A percentile compares a stretch with the other conserved stretches of the same genome.
phyloP scores from a whole-genome alignment of 1,140 invertebrate genomes.

The Steinernema khuongi region DNA sequence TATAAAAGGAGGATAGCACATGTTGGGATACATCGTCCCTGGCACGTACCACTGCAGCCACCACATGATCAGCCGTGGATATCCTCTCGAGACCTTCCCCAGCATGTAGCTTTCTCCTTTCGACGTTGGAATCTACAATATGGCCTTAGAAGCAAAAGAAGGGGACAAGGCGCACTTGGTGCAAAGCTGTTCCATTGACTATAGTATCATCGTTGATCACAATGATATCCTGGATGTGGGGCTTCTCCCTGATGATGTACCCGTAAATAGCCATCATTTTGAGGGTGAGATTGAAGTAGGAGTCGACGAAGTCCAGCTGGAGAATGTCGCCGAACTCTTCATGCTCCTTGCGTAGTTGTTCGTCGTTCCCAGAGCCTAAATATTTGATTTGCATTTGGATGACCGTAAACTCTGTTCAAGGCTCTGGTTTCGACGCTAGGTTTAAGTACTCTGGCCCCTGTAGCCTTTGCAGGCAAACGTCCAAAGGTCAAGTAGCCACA shows the following conservation, averaged over 20 bases:
- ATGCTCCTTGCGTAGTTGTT: conserved; percentile 32
- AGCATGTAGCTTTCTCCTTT: conserved; percentile 39
- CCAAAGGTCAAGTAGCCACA: conserved; percentile 27
- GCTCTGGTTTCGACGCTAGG: too few relatives aligned
- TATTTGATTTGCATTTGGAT: conserved; percentile 20
- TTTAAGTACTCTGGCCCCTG: conserved; percentile 5
- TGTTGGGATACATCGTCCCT: conserved; percentile 46
- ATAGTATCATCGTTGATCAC: conserved; percentile 59
- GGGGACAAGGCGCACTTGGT: conserved; percentile 23
- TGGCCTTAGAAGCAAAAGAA: conserved; percentile 17
- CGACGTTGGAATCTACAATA: conserved; percentile 13
- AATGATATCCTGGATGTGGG: conserved; percentile 48
- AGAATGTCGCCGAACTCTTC: conserved; percentile 45
- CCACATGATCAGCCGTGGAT: conserved; percentile 53
- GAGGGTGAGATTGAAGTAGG: conserved; percentile 53
- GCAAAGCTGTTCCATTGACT: conserved; percentile 55
- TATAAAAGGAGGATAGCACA: conserved; percentile 56
- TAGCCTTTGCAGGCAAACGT: conserved; percentile 5
- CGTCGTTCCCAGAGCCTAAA: conserved; percentile 25
- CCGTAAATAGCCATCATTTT: conserved; percentile 57
- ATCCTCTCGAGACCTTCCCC: conserved; percentile 56
- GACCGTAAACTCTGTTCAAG: too few relatives aligned
- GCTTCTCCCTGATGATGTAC: conserved; percentile 39
- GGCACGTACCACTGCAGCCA: conserved; percentile 58
- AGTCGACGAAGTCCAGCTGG: conserved; percentile 55